Percentiles rank a stretch among this genome's conserved stretches.
Conservation (phyloP, 2,888 invertebrate genomes). For the Zelleria hepariella region DNA sequence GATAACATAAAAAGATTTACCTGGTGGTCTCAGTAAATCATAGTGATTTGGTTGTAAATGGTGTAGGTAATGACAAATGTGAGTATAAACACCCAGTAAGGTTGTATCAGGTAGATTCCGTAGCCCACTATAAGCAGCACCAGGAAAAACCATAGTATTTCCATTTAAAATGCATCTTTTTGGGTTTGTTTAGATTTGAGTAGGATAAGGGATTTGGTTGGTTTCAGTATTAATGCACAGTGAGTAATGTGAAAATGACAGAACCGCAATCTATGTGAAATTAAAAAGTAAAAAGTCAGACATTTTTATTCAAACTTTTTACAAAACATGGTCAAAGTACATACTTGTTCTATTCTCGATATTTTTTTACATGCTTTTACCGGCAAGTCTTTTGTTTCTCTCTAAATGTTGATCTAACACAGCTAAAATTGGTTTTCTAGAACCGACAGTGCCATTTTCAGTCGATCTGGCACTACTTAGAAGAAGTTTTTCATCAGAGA, state of each 20-base stretch:
- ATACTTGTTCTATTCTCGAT: neutral
- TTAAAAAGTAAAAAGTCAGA: neutral
- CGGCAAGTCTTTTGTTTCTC: slow-evolving; percentile 39
- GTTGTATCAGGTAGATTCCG: slow-evolving; percentile 42
- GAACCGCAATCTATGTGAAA: neutral
- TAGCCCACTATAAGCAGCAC: slow-evolving; percentile 33
- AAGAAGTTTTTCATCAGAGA: slow-evolving; percentile 25
- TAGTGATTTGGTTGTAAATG: slow-evolving; percentile 33
- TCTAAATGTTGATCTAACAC: slow-evolving; percentile 36
- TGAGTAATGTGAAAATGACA: neutral
- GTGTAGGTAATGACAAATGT: slow-evolving; percentile 31
- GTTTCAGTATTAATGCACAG: too few species aligned
- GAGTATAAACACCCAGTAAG: slow-evolving; percentile 48
- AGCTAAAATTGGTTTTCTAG: slow-evolving; percentile 39
- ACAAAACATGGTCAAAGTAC: too few species aligned
- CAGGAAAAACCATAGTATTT: slow-evolving; percentile 50
- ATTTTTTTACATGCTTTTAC: slow-evolving; percentile 19
- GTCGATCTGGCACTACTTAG: slow-evolving; percentile 27
- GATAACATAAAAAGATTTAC: neutral
- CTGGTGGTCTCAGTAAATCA: slow-evolving; percentile 25
- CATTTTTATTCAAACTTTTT: neutral
- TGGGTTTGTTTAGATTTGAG: neutral
- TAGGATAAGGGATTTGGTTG: too few species aligned
- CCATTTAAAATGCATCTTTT: slow-evolving; percentile 37
- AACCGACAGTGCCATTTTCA: slow-evolving; percentile 38